Evolutionary conservation across 64 coral and sea anemone genomes (phyloP).

Genomic region (Cladopsammia gracilis): DNA sequence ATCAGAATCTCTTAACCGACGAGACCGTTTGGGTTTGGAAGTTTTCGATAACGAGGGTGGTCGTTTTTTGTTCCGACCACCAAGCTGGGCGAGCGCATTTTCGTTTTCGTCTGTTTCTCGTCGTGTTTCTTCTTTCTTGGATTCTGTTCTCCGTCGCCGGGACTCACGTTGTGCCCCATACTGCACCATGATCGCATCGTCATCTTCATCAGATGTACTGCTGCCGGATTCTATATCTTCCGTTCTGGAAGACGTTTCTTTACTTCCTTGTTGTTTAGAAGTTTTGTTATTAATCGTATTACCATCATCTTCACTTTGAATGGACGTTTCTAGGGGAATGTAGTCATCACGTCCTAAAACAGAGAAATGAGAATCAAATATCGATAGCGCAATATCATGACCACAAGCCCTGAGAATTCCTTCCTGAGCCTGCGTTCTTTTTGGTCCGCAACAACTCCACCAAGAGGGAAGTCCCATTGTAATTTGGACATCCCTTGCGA

Average conservation of each 20-base stretch:
- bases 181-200: conserved; percentile 3
- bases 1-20: background rate
- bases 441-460: no score
- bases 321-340: background rate
- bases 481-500: no score
- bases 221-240: conserved; percentile 10
- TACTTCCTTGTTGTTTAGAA: background rate
- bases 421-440: no score
- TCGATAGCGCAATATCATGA: no score
- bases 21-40: conserved; percentile 12
- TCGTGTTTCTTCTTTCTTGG: background rate
- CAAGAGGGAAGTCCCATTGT: no score
- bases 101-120: conserved; percentile 3
- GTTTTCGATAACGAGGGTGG: background rate
- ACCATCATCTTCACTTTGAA: background rate
- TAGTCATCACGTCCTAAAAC: background rate
- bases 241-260: background rate
- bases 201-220: background rate
- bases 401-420: no score
- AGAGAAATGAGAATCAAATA: background rate
- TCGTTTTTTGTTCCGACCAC: background rate
- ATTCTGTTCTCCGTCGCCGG: background rate
- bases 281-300: background rate
- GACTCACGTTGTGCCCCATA: conserved; percentile 14
- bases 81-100: background rate